These are phyloP conservation scores for Dinoponera quadriceps DNA, from an alignment of 1,140 invertebrate species.

Conservation along the genomic window DNA sequence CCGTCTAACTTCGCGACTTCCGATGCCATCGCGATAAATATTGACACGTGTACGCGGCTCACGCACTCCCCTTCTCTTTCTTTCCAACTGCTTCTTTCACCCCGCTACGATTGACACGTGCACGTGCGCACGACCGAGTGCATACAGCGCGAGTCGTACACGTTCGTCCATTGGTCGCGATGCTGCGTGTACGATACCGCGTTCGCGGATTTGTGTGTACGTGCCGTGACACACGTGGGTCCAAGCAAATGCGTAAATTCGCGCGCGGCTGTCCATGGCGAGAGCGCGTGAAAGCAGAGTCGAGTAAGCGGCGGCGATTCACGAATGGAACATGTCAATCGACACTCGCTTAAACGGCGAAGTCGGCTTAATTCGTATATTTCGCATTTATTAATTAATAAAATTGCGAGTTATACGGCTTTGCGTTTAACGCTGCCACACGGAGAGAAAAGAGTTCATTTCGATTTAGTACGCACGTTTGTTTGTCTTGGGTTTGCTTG, in stretches of 20 bases:
- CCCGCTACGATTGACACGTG: conserved; percentile 10
- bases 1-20: conserved; percentile 53
- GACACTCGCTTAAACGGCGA: too few species aligned
- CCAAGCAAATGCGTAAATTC: background rate
- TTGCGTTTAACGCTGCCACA: too few species aligned
- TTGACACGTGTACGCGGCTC: conserved; percentile 28
- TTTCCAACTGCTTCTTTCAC: conserved; percentile 8
- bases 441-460: too few species aligned
- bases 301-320: background rate
- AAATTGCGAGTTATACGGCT: too few species aligned
- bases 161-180: conserved; percentile 10
- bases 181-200: background rate
- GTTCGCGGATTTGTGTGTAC: conserved; percentile 8
- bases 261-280: background rate
- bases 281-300: background rate
- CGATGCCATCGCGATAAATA: conserved; percentile 62
- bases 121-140: conserved; percentile 26
- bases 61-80: background rate
- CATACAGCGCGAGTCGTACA: conserved; percentile 2
- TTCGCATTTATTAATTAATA: too few species aligned
- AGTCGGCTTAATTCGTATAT: too few species aligned
- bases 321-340: too few species aligned
- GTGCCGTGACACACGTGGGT: conserved; percentile 15
- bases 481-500: too few species aligned
- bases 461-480: too few species aligned